phyloP scores from a whole-genome alignment of 2,797 vertebrate species.

The Cryptoprocta ferox region DNA sequence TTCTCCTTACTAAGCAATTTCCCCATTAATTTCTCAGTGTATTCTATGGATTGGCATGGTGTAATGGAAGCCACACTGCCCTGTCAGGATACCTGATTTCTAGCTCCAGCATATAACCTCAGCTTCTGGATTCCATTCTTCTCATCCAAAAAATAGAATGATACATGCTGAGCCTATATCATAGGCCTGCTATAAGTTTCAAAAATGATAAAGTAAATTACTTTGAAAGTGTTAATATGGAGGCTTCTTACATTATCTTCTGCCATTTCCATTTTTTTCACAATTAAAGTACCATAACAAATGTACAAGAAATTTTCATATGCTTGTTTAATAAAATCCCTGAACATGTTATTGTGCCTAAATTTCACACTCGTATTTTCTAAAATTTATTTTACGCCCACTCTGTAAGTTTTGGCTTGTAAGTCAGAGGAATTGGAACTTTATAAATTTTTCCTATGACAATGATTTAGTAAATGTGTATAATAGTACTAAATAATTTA shows the following conservation, averaged over 20 bases:
- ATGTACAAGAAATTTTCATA: background rate
- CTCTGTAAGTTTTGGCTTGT: background rate
- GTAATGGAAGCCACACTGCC: background rate
- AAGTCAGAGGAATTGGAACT: conserved; percentile 31
- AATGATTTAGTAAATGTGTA: conserved; percentile 33
- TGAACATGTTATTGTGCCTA: conserved; percentile 28
- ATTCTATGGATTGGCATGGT: background rate
- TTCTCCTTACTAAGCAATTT: conserved; percentile 6
- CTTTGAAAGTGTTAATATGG: conserved; percentile 9
- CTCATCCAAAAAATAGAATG: background rate
- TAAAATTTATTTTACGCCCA: conserved; percentile 39
- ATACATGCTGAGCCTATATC: background rate
- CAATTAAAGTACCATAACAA: conserved; percentile 34
- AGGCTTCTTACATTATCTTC: background rate
- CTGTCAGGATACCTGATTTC: background rate
- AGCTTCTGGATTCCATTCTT: background rate
- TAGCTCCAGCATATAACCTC: background rate
- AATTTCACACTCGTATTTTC: conserved; percentile 26
- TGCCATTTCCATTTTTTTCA: conserved; percentile 21
- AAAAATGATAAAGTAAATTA: background rate
- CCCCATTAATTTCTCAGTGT: conserved; percentile 37
- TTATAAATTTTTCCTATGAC: conserved; percentile 34
- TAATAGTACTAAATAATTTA: conserved; percentile 27
- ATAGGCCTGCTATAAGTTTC: background rate
- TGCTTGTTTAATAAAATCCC: conserved; percentile 19